These are phyloP conservation scores for Neodiprion virginianus DNA, from an alignment of 1,140 invertebrate species.

Conservation along the genomic window DNA sequence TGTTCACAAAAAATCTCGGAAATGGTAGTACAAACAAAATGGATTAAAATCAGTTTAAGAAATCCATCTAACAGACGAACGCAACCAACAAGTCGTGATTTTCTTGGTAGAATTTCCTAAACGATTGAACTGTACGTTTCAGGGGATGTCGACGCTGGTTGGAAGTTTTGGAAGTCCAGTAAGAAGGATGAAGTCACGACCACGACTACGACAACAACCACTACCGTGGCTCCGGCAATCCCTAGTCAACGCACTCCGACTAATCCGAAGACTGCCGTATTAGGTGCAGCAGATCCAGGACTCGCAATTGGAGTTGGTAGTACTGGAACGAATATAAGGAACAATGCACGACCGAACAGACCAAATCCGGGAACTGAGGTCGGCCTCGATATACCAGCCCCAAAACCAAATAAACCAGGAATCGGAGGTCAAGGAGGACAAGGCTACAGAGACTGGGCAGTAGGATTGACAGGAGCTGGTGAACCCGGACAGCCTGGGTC, in stretches of 20 bases:
- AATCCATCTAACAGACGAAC: too few relatives aligned
- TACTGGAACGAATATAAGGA: conserved; percentile 32
- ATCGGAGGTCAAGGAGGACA: conserved; percentile 29
- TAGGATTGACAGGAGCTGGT: conserved; percentile 47
- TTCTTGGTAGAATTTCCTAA: too few relatives aligned
- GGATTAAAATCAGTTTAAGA: too few relatives aligned
- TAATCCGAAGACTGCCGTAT: conserved; percentile 30
- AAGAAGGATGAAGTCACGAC: conserved; percentile 37
- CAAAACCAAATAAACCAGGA: conserved; percentile 34
- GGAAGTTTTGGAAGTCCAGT: conserved; percentile 51
- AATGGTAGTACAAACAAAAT: too few relatives aligned
- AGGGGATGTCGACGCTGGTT: conserved; percentile 45
- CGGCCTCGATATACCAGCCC: conserved; percentile 39
- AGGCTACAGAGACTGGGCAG: conserved; percentile 49
- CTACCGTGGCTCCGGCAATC: neutral
- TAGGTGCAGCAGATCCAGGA: conserved; percentile 37
- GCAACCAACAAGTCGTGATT: too few relatives aligned
- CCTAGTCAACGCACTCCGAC: conserved; percentile 7
- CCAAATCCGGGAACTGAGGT: conserved; percentile 54
- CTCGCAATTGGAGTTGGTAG: conserved; percentile 40
- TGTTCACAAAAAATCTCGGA: too few relatives aligned
- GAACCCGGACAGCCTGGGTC: conserved; percentile 34
- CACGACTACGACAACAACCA: conserved; percentile 23
- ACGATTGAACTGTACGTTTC: neutral
- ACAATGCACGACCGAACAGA: conserved; percentile 34